These are phyloP conservation scores for Oscheius sp. DNA, from an alignment of 1,140 invertebrate genomes.

Conservation along the genomic window DNA sequence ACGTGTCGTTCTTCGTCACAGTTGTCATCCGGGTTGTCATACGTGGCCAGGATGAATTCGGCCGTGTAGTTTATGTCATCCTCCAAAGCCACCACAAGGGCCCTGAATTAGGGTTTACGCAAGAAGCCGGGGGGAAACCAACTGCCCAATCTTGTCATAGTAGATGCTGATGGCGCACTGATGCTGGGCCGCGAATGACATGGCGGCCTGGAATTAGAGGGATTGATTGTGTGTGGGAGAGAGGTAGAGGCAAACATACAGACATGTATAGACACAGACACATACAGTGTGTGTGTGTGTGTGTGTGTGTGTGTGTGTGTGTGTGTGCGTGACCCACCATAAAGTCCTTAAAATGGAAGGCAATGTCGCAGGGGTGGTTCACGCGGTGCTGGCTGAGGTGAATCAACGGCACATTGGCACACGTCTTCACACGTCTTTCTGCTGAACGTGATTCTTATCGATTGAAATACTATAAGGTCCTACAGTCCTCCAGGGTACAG, in stretches of 20 bases:
- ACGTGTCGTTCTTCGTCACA: background rate
- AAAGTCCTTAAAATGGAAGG: background rate
- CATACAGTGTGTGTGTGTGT: too few relatives aligned
- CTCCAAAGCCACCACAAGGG: background rate
- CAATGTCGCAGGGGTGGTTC: background rate
- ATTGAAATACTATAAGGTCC: background rate
- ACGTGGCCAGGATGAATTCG: background rate
- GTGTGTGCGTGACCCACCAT: background rate
- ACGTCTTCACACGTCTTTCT: background rate
- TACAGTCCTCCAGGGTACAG: background rate
- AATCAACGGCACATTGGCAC: too few relatives aligned
- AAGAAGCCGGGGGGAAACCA: background rate
- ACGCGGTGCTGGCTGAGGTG: too few relatives aligned
- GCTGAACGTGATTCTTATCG: background rate
- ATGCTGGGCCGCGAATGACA: background rate
- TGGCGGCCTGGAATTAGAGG: background rate
- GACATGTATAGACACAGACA: too few relatives aligned
- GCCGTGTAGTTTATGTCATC: background rate
- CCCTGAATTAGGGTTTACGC: background rate
- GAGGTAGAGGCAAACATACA: background rate
- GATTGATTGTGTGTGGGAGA: background rate
- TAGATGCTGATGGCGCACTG: background rate
- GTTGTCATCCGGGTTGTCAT: background rate
- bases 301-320: background rate
- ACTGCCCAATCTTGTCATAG: slow-evolving; percentile 13